A percentile compares a stretch with the other conserved stretches of the same genome.
phyloP scores from a whole-genome alignment of 2,113 vertebrate species.

The Sinocyclocheilus anophthalmus region DNA sequence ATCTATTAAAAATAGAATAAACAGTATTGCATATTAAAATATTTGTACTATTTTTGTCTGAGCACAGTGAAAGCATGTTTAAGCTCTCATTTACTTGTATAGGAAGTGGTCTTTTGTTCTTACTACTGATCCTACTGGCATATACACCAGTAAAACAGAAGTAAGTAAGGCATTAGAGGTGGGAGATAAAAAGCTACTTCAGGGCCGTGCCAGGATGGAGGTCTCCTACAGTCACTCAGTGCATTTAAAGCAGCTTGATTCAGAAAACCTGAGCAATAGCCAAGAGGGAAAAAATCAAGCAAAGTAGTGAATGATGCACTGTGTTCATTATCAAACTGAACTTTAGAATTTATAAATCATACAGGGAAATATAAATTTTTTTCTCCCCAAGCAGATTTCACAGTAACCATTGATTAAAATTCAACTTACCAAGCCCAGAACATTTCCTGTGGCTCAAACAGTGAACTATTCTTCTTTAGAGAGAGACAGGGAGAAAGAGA shows the following conservation, averaged over 20 bases:
- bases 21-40: neutral
- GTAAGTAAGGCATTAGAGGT: conserved; percentile 45
- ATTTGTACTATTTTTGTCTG: too few relatives aligned
- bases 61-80: neutral
- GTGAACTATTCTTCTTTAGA: conserved; percentile 57
- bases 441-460: conserved; percentile 60
- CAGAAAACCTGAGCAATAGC: conserved; percentile 48
- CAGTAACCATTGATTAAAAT: conserved; percentile 23
- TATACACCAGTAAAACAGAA: conserved; percentile 45
- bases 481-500: conserved; percentile 46
- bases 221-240: conserved; percentile 41
- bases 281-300: conserved; percentile 30
- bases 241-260: conserved; percentile 60
- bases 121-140: conserved; percentile 31
- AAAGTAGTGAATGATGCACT: conserved; percentile 44
- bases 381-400: neutral
- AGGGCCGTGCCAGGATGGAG: conserved; percentile 50
- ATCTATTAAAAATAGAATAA: neutral
- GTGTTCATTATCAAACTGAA: conserved; percentile 11
- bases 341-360: conserved; percentile 8
- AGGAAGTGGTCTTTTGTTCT: conserved; percentile 18
- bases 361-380: neutral
- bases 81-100: conserved; percentile 13
- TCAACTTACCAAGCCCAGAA: conserved; percentile 44
- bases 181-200: conserved; percentile 49